A percentile compares a stretch with the other conserved stretches of the same genome.
phyloP scores from a whole-genome alignment of 2,797 vertebrate genomes.

The Rachycentron canadum region DNA sequence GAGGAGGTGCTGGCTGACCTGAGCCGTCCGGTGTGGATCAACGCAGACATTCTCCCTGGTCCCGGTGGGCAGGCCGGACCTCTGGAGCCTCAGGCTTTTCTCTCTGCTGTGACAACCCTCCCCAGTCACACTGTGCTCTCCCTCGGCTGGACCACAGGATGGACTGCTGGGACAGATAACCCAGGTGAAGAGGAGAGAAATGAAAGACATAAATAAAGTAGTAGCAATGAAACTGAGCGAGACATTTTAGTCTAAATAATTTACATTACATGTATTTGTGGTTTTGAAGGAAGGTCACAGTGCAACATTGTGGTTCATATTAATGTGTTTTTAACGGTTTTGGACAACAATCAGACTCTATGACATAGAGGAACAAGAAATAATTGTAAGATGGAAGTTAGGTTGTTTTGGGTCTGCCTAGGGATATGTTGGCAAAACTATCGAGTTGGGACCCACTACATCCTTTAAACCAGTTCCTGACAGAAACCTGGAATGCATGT shows the following conservation, averaged over 20 bases:
- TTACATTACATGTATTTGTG: too few species aligned
- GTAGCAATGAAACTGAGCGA: too few species aligned
- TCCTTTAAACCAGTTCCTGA: neutral
- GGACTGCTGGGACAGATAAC: slow-evolving; percentile 83
- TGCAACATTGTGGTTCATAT: too few species aligned
- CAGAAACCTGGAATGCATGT: neutral
- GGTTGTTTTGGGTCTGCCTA: neutral
- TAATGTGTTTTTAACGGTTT: neutral
- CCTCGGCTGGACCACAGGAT: slow-evolving; percentile 92
- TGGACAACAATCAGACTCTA: neutral
- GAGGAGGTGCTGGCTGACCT: slow-evolving; percentile 66
- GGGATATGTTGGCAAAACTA: neutral
- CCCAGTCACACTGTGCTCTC: slow-evolving; percentile 87
- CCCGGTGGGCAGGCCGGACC: slow-evolving; percentile 84
- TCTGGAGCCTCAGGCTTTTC: slow-evolving; percentile 80
- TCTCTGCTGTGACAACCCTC: slow-evolving; percentile 77
- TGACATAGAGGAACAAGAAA: neutral
- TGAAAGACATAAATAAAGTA: too few species aligned
- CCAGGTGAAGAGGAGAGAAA: slow-evolving; percentile 83
- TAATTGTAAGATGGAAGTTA: neutral
- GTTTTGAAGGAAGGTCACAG: too few species aligned
- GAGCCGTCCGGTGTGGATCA: slow-evolving; percentile 89
- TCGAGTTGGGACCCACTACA: neutral
- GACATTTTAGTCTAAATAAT: too few species aligned
- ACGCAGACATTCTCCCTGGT: slow-evolving; percentile 91